Percentiles rank a stretch among this genome's conserved stretches.
Conservation (phyloP, 2,888 invertebrate genomes). For the Phasia obesa region DNA sequence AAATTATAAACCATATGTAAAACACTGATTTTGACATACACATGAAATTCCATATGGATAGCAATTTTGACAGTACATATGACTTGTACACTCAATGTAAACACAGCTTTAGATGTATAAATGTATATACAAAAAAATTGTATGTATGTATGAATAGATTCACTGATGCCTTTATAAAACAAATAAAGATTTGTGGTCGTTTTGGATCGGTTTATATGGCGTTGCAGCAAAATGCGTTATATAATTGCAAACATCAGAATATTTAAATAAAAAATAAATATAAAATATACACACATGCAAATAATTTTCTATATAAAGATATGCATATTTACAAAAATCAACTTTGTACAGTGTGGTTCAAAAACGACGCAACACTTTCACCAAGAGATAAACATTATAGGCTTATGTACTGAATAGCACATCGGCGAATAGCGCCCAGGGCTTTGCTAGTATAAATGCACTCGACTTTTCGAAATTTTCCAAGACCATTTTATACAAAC, state of each 20-base stretch:
- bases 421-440: too few species aligned
- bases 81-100: too few species aligned
- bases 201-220: constrained; percentile 42
- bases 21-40: too few species aligned
- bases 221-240: constrained; percentile 63
- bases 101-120: not conserved
- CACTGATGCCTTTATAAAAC: constrained; percentile 8
- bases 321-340: not conserved
- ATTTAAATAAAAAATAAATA: constrained; percentile 40
- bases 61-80: too few species aligned
- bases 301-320: not conserved
- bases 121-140: not conserved
- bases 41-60: too few species aligned
- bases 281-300: not conserved
- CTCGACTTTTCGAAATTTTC: too few species aligned
- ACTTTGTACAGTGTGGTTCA: not conserved
- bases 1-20: too few species aligned
- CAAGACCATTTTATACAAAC: too few species aligned
- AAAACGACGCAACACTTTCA: too few species aligned
- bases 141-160: constrained; percentile 9
- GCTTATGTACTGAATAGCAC: too few species aligned
- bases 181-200: constrained; percentile 58
- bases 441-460: too few species aligned
- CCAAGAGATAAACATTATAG: too few species aligned
- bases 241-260: constrained; percentile 51